phyloP scores from a whole-genome alignment of 2,113 vertebrate species.

The Pheucticus melanocephalus region DNA sequence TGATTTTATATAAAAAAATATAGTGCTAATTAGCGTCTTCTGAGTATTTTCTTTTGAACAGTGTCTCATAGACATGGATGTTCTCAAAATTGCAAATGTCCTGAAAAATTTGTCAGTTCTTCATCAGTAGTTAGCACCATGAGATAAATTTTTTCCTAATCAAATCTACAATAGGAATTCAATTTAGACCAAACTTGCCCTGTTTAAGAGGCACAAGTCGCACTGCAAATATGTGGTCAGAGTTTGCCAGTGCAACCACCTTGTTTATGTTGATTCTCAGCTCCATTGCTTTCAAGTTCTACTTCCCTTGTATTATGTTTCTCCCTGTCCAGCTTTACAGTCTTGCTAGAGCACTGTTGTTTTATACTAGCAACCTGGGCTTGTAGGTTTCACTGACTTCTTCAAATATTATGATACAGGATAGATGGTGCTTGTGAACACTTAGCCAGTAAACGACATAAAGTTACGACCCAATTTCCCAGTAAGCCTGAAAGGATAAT shows the following conservation, averaged over 20 bases:
- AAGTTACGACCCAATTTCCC: neutral
- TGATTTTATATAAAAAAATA: neutral
- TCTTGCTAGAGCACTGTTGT: neutral
- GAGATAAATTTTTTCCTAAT: neutral
- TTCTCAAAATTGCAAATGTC: neutral
- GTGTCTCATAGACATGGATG: neutral
- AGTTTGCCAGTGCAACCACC: neutral
- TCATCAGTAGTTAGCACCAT: neutral
- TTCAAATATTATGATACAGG: neutral
- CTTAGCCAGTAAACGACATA: neutral
- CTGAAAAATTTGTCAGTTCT: neutral
- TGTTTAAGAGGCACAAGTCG: neutral
- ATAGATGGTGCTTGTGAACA: neutral
- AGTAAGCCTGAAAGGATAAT: neutral
- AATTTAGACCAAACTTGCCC: neutral
- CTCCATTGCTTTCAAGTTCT: neutral
- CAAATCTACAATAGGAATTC: neutral
- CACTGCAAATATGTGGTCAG: neutral
- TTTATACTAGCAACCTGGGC: neutral
- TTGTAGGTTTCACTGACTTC: neutral
- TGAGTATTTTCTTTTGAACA: neutral
- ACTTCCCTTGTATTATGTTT: neutral
- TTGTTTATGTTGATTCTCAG: neutral
- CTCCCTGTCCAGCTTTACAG: neutral
- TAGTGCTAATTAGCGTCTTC: neutral